Evolutionary conservation across 1,140 invertebrate genomes (phyloP).

Genomic region (Polypedilum vanderplanki): DNA sequence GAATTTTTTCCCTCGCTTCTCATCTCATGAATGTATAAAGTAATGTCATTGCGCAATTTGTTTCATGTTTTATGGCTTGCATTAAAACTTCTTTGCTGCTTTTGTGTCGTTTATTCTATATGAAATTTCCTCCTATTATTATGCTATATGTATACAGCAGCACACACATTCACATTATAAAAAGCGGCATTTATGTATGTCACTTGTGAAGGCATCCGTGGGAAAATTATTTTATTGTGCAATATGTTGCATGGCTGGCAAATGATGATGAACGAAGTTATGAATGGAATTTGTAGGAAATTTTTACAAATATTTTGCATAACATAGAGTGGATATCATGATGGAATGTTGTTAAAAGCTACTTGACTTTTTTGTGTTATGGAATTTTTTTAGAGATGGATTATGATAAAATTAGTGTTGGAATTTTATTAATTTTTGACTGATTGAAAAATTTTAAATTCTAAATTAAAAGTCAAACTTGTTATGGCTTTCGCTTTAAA

Average conservation of each 20-base stretch:
- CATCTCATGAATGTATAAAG: slow-evolving; percentile 3
- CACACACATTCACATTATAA: too few species aligned
- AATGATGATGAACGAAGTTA: too few species aligned
- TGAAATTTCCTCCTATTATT: too few species aligned
- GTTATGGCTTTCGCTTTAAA: too few species aligned
- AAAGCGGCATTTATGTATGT: not conserved
- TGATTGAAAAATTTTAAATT: too few species aligned
- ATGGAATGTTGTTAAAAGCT: not conserved
- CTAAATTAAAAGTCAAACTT: too few species aligned
- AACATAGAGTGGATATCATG: not conserved
- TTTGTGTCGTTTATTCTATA: not conserved
- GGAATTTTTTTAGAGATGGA: too few species aligned
- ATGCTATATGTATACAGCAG: too few species aligned
- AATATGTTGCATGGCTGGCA: not conserved
- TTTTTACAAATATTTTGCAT: not conserved
- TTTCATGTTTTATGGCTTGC: slow-evolving; percentile 17
- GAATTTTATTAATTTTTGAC: too few species aligned
- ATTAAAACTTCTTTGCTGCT: not conserved
- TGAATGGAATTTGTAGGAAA: too few species aligned
- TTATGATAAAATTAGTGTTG: too few species aligned
- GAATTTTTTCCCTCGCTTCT: not conserved
- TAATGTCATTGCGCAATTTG: slow-evolving; percentile 13
- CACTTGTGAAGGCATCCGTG: slow-evolving; percentile 16
- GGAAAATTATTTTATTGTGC: not conserved
- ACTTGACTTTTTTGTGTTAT: too few species aligned